Conservation (phyloP, 2,797 vertebrate genomes). For the Myripristis murdjan region DNA sequence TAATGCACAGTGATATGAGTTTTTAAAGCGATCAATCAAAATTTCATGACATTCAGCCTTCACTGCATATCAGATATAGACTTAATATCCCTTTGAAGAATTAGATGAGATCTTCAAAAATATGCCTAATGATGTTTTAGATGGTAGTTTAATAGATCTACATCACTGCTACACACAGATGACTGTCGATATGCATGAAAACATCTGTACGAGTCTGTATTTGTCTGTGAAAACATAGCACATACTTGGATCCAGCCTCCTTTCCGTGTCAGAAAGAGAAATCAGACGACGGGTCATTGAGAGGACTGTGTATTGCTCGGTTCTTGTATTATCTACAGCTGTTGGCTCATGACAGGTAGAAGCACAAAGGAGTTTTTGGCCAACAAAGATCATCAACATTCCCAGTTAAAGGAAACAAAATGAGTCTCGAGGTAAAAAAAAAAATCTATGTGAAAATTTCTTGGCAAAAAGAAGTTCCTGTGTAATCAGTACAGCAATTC, state of each 20-base stretch:
- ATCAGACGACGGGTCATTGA: slow-evolving; percentile 44
- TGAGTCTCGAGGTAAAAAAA: slow-evolving; percentile 8
- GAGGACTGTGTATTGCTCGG: slow-evolving; percentile 33
- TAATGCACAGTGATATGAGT: too few species aligned
- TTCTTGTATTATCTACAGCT: slow-evolving; percentile 25
- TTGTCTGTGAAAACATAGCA: slow-evolving; percentile 44
- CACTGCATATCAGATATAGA: background rate
- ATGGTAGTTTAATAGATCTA: slow-evolving; percentile 2
- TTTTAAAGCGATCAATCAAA: background rate
- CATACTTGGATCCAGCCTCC: slow-evolving; percentile 49
- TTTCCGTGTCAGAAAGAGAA: slow-evolving; percentile 34
- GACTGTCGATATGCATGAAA: slow-evolving; percentile 23
- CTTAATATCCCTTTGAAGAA: background rate
- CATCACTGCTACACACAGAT: slow-evolving; percentile 15
- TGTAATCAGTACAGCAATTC: background rate
- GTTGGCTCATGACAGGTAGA: slow-evolving; percentile 21
- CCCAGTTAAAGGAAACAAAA: background rate
- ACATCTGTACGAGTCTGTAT: slow-evolving; percentile 59
- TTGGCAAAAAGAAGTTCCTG: background rate
- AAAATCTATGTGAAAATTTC: slow-evolving; percentile 1
- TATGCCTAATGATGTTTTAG: background rate
- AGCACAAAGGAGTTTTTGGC: background rate
- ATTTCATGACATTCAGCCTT: background rate
- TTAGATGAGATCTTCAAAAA: background rate
- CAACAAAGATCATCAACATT: background rate